A percentile compares a stretch with the other conserved stretches of the same genome.
These are phyloP conservation scores for Charina bottae DNA, from an alignment of 2,113 vertebrate genomes.

Conservation along the genomic window DNA sequence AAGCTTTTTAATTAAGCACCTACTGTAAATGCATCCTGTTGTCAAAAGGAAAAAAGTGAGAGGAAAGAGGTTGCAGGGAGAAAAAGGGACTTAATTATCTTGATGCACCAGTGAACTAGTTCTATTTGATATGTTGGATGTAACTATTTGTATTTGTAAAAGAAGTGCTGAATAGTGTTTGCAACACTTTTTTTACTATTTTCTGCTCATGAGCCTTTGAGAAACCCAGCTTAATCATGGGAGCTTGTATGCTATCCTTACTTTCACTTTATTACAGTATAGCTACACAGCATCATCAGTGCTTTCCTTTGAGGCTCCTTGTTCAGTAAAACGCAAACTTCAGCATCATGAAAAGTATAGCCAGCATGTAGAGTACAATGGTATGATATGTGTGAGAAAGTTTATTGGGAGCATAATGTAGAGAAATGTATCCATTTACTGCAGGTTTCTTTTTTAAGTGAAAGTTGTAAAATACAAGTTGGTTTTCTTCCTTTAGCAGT, in stretches of 20 bases:
- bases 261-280: neutral
- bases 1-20: conserved; percentile 71
- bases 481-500: conserved; percentile 47
- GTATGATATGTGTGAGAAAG: neutral
- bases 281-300: neutral
- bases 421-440: conserved; percentile 37
- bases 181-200: conserved; percentile 33
- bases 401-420: conserved; percentile 8
- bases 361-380: neutral
- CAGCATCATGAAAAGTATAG: neutral
- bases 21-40: conserved; percentile 52
- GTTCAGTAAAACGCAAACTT: conserved; percentile 15
- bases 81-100: conserved; percentile 54
- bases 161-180: conserved; percentile 46
- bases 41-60: neutral
- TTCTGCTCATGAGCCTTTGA: conserved; percentile 24
- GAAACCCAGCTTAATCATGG: conserved; percentile 39
- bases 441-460: conserved; percentile 43
- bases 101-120: conserved; percentile 41
- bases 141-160: conserved; percentile 53
- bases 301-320: neutral
- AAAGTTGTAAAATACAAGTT: conserved; percentile 18
- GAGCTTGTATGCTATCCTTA: conserved; percentile 5
- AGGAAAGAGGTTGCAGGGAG: neutral
- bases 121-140: conserved; percentile 45